Conservation (phyloP, 2,888 invertebrate genomes). For the Netelia fuscicornis region DNA sequence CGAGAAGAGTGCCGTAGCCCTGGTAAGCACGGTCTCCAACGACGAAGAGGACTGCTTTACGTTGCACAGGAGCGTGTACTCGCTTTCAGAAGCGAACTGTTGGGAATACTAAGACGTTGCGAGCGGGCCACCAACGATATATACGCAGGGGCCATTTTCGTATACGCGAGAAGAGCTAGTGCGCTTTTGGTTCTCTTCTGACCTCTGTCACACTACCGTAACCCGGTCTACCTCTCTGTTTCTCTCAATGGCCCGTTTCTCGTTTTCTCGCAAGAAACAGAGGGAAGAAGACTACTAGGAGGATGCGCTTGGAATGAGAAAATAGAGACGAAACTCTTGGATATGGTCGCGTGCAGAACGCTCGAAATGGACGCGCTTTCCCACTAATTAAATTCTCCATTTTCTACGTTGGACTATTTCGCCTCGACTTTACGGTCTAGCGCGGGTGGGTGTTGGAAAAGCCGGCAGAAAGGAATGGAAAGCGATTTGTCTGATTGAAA, state of each 20-base stretch:
- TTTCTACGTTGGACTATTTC: not conserved
- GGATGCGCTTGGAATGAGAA: conserved; percentile 44
- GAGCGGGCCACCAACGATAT: not conserved
- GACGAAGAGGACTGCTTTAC: conserved; percentile 31
- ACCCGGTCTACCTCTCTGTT: not conserved
- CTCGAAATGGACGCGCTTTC: conserved; percentile 45
- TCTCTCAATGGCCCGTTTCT: conserved; percentile 38
- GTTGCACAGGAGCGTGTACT: conserved; percentile 50
- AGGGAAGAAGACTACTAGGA: conserved; percentile 10
- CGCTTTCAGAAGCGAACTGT: conserved; percentile 59
- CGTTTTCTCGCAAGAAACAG: conserved; percentile 21
- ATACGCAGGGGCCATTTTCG: not conserved
- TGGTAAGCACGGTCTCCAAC: not conserved
- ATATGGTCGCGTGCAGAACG: conserved; percentile 14
- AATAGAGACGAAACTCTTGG: conserved; percentile 12
- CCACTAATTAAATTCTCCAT: conserved; percentile 46
- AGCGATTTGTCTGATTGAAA: no score
- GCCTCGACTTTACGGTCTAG: no score
- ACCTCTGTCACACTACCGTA: not conserved
- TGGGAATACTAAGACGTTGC: conserved; percentile 64
- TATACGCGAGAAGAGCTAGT: conserved; percentile 5
- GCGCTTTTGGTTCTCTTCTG: conserved; percentile 5
- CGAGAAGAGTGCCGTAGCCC: conserved; percentile 3
- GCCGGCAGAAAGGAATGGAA: no score
- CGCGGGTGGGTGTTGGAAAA: no score